phyloP scores from a whole-genome alignment of 1,140 invertebrate genomes.

The Triops longicaudatus region DNA sequence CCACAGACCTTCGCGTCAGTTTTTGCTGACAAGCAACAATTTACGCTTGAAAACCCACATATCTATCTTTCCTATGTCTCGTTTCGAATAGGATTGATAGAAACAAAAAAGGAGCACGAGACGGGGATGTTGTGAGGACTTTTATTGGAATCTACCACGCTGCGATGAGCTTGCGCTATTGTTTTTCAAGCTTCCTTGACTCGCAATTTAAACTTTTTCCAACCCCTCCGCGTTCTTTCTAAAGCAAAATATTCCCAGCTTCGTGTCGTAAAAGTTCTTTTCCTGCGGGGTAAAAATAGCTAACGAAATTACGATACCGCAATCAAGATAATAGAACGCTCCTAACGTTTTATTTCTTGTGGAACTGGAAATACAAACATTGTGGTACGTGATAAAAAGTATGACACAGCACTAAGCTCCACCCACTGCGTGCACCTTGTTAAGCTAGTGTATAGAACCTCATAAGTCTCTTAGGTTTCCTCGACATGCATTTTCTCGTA shows the following conservation, averaged over 20 bases:
- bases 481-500: too few species aligned
- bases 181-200: constrained; percentile 9
- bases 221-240: neutral
- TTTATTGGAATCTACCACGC: constrained; percentile 9
- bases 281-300: too few species aligned
- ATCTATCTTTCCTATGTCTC: neutral
- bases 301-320: too few species aligned
- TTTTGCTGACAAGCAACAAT: neutral
- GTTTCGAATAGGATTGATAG: neutral
- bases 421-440: too few species aligned
- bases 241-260: neutral
- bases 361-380: too few species aligned
- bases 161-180: neutral
- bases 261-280: neutral
- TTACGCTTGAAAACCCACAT: constrained; percentile 7
- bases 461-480: too few species aligned
- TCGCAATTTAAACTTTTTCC: neutral
- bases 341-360: too few species aligned
- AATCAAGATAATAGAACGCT: too few species aligned
- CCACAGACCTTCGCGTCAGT: neutral
- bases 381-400: too few species aligned
- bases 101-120: neutral
- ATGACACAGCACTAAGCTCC: too few species aligned
- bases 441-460: too few species aligned
- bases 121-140: neutral